Percentiles rank a stretch among this genome's conserved stretches.
phyloP scores from a whole-genome alignment of 2,888 invertebrate genomes.

The Eudasyphora cyanicolor region DNA sequence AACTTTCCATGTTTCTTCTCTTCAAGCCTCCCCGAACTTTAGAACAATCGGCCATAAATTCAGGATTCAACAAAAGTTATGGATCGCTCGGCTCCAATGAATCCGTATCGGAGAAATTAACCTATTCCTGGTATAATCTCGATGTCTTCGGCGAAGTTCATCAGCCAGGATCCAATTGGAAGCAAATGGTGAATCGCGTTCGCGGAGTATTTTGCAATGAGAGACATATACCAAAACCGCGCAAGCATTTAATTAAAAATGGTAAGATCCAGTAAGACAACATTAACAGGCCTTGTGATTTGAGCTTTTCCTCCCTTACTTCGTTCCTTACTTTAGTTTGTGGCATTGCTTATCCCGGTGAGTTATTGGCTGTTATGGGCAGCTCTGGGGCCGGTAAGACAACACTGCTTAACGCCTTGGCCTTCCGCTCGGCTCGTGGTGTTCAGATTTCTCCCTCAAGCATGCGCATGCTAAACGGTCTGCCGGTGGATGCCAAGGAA shows the following conservation, averaged over 20 bases:
- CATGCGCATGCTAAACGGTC: conserved; percentile 86
- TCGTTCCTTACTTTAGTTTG: conserved; percentile 84
- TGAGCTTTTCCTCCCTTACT: not conserved
- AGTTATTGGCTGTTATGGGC: conserved; percentile 92
- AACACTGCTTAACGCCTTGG: conserved; percentile 93
- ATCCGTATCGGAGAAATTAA: conserved; percentile 80
- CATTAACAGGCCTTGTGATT: too few species aligned
- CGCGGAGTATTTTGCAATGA: conserved; percentile 79
- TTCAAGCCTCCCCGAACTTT: conserved; percentile 53
- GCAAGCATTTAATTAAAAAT: conserved; percentile 88
- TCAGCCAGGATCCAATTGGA: conserved; percentile 78
- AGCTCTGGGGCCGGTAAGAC: conserved; percentile 97
- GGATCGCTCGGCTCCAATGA: conserved; percentile 71
- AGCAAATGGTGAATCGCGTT: conserved; percentile 80
- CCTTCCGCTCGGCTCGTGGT: conserved; percentile 88
- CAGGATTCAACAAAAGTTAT: conserved; percentile 74
- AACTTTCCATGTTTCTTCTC: not conserved
- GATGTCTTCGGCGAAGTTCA: conserved; percentile 87
- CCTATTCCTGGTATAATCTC: conserved; percentile 89
- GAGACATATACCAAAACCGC: conserved; percentile 78
- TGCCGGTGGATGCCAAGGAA: conserved; percentile 86
- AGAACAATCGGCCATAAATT: conserved; percentile 75
- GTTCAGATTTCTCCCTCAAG: conserved; percentile 83
- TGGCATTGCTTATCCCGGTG: conserved; percentile 92
- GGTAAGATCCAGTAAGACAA: conserved; percentile 81